These are phyloP conservation scores for Ariopsis seemanni DNA, from an alignment of 2,113 vertebrate genomes.

Conservation along the genomic window DNA sequence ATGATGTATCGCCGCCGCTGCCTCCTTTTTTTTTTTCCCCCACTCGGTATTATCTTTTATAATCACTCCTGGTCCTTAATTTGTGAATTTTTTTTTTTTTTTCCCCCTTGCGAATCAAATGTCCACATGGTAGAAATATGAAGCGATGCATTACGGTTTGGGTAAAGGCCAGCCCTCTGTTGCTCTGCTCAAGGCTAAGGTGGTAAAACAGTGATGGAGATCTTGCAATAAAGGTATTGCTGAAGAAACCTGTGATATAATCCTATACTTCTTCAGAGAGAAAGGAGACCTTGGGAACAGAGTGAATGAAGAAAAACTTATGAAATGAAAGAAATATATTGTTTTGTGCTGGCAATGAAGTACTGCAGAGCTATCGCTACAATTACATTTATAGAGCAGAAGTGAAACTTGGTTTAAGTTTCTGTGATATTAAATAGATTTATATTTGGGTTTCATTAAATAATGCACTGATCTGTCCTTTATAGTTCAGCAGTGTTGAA, in stretches of 20 bases:
- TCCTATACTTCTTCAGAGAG: conserved; percentile 45
- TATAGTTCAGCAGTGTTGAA: background rate
- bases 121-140: background rate
- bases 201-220: conserved; percentile 53
- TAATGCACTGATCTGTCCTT: background rate
- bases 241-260: conserved; percentile 45
- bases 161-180: background rate
- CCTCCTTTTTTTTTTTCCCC: background rate
- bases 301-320: background rate
- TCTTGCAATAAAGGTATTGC: conserved; percentile 49
- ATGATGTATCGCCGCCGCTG: background rate
- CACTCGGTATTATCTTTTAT: no score
- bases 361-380: background rate
- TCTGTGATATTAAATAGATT: background rate
- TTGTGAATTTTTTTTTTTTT: background rate
- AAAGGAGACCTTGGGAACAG: background rate
- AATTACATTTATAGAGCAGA: background rate
- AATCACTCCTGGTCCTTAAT: background rate
- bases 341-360: background rate
- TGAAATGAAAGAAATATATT: background rate
- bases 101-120: background rate
- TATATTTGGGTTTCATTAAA: background rate
- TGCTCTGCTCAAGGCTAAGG: conserved; percentile 47
- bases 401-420: background rate
- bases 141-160: background rate